A percentile compares a stretch with the other conserved stretches of the same genome.
phyloP scores from a whole-genome alignment of 2,888 invertebrate species.

The Campoplex nolae region DNA sequence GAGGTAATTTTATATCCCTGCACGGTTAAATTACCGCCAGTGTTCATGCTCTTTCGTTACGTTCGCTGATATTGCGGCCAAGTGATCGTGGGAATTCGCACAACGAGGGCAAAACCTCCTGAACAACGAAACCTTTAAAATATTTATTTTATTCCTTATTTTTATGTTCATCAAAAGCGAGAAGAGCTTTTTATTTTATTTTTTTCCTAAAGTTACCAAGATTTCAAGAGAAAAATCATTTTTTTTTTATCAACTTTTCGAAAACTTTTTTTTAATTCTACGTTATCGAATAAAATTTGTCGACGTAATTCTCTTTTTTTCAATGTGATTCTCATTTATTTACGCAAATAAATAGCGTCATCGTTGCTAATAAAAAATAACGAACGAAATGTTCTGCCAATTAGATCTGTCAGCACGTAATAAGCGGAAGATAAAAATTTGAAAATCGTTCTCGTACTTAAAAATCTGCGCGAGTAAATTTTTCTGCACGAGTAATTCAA shows the following conservation, averaged over 20 bases:
- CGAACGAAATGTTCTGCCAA: background rate
- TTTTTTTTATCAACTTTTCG: background rate
- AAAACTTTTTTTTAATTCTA: background rate
- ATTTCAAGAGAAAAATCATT: background rate
- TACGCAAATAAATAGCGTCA: background rate
- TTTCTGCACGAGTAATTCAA: background rate
- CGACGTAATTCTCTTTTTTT: background rate
- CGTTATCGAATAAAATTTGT: background rate
- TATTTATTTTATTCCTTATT: background rate
- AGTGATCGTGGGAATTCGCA: slow-evolving; percentile 70
- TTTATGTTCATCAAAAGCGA: background rate
- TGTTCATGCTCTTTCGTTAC: slow-evolving; percentile 18
- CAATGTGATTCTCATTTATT: background rate
- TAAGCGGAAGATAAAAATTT: background rate
- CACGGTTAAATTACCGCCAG: slow-evolving; percentile 71
- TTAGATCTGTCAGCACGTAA: background rate
- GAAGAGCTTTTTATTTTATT: background rate
- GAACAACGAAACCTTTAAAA: background rate
- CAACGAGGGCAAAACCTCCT: slow-evolving; percentile 2
- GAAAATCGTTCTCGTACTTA: background rate
- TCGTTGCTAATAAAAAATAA: slow-evolving; percentile 2
- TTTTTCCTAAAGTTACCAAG: background rate
- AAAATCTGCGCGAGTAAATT: background rate
- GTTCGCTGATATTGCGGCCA: slow-evolving; percentile 64
- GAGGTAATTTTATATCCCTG: slow-evolving; percentile 70